Evolutionary conservation across 1,140 invertebrate species (phyloP).

Genomic region (Lithobius niger): DNA sequence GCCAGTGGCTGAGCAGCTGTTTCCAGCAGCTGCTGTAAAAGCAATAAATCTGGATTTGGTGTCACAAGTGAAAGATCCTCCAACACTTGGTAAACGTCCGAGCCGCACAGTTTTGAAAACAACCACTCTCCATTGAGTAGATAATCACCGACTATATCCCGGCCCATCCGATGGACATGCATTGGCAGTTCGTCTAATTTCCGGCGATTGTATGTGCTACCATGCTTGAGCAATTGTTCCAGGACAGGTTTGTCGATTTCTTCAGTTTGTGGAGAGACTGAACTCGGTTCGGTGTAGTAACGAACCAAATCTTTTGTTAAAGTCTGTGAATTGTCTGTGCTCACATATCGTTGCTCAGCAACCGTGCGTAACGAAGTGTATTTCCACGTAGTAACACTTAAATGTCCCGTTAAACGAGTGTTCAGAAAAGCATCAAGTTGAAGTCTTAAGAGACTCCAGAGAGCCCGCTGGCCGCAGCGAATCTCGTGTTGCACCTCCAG

Average conservation of each 20-base stretch:
- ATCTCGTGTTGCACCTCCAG: neutral
- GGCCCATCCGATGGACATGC: slow-evolving; percentile 37
- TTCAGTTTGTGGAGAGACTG: slow-evolving; percentile 18
- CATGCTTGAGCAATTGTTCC: slow-evolving; percentile 20
- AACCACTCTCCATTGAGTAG: slow-evolving; percentile 56
- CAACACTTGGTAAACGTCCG: slow-evolving; percentile 43
- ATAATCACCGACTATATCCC: slow-evolving; percentile 28
- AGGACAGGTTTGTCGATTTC: slow-evolving; percentile 21
- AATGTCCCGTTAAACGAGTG: slow-evolving; percentile 41
- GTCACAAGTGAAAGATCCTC: slow-evolving; percentile 45
- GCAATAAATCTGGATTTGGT: slow-evolving; percentile 36
- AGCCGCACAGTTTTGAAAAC: slow-evolving; percentile 54
- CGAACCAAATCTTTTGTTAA: slow-evolving; percentile 37
- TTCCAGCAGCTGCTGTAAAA: slow-evolving; percentile 49
- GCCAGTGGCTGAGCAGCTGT: slow-evolving; percentile 47
- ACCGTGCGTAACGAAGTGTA: slow-evolving; percentile 42
- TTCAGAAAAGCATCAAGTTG: slow-evolving; percentile 49
- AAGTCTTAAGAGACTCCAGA: slow-evolving; percentile 47
- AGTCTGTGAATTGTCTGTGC: slow-evolving; percentile 26
- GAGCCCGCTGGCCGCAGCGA: neutral
- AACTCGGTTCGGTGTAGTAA: slow-evolving; percentile 36
- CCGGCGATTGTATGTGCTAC: slow-evolving; percentile 54
- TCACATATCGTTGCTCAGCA: slow-evolving; percentile 40
- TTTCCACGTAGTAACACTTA: slow-evolving; percentile 47
- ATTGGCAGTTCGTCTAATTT: slow-evolving; percentile 69